phyloP scores from a whole-genome alignment of 2,113 vertebrate genomes.

The Cavia porcellus region DNA sequence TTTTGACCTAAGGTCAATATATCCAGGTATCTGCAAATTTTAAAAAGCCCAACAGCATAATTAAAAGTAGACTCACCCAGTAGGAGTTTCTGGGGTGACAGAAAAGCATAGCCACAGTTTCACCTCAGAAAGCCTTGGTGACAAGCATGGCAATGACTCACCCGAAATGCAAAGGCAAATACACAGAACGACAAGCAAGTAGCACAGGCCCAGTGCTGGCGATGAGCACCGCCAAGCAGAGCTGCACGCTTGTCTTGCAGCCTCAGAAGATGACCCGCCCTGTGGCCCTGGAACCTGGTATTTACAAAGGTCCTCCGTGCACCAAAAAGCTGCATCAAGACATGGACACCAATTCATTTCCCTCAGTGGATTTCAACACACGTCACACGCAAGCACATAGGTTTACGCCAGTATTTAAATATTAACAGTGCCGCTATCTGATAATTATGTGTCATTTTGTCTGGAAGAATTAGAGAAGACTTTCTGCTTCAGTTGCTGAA shows the following conservation, averaged over 20 bases:
- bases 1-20: neutral
- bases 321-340: conserved; percentile 33
- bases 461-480: conserved; percentile 80
- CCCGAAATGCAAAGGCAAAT: conserved; percentile 77
- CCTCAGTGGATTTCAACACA: neutral
- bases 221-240: conserved; percentile 38
- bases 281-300: conserved; percentile 16
- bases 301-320: conserved; percentile 15
- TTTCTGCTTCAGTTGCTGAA: conserved; percentile 85
- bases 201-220: conserved; percentile 63
- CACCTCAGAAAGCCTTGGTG: conserved; percentile 73
- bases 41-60: conserved; percentile 69
- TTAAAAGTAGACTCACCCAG: conserved; percentile 58
- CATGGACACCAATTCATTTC: neutral
- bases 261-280: conserved; percentile 47
- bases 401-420: conserved; percentile 68
- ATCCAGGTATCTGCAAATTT: conserved; percentile 42
- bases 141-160: conserved; percentile 76
- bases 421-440: conserved; percentile 74
- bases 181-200: conserved; percentile 74
- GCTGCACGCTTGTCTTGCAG: conserved; percentile 59
- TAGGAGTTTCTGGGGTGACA: conserved; percentile 40
- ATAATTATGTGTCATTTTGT: conserved; percentile 81
- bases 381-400: conserved; percentile 53
- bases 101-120: conserved; percentile 68